These are phyloP conservation scores for Mayetiola destructor DNA, from an alignment of 2,888 invertebrate genomes.

Conservation along the genomic window DNA sequence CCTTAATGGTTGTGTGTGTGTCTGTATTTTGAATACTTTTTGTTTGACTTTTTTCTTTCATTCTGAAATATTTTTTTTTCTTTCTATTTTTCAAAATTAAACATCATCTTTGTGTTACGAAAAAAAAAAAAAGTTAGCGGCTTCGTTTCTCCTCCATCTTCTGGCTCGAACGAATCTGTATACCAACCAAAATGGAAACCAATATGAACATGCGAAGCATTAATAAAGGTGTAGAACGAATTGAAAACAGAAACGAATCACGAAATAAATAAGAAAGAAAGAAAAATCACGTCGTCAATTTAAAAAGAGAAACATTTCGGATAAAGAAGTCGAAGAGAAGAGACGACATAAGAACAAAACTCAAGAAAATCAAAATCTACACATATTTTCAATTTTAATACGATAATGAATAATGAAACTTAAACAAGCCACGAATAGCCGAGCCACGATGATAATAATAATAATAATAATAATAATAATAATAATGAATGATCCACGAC, in stretches of 20 bases:
- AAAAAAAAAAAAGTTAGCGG: constrained; percentile 6
- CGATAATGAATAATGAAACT: constrained; percentile 7
- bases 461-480: constrained; percentile 1
- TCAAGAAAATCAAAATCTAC: constrained; percentile 10
- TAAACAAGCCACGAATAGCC: background rate
- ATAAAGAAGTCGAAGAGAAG: background rate
- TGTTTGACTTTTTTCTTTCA: background rate
- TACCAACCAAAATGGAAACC: background rate
- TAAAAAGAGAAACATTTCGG: background rate
- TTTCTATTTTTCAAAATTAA: background rate
- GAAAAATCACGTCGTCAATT: background rate
- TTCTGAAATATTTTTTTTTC: background rate
- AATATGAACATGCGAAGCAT: background rate
- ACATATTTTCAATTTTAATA: constrained; percentile 9
- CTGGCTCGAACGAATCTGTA: background rate
- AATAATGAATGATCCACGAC: constrained; percentile 7
- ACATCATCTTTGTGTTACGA: constrained; percentile 7
- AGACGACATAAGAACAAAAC: too few relatives aligned
- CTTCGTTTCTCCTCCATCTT: background rate
- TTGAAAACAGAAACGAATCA: too few relatives aligned
- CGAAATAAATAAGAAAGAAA: background rate
- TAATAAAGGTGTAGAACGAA: background rate
- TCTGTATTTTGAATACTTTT: too few relatives aligned
- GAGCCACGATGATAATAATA: background rate
- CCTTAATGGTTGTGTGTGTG: too few relatives aligned